Base-by-base conservation (phyloP, 2,797 vertebrate species). In the Pseudochirops cupreus region DNA sequence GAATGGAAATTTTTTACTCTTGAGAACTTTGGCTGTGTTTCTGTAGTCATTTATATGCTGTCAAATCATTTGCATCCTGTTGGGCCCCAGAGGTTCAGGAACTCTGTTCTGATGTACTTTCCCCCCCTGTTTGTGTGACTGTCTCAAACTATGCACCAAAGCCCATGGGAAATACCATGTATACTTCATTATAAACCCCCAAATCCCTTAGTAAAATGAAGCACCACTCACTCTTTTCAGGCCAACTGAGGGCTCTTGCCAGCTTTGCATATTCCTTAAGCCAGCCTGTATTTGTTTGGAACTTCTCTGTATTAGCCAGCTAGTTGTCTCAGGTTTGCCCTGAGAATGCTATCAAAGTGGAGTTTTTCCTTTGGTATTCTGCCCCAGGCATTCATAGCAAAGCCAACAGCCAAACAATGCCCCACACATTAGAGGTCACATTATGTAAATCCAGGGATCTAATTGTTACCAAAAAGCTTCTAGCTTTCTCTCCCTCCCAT, bases 231-330 rank as follows among this genome's bases (percentile, higher is more conserved):
- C 0, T 0, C 55, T 92, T 53, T 91, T 56, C 62, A 9, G 50
- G 94, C 97, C 96, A 95, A 96, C 93, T 13, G 94, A 97, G 33
- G n/a, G 39, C 39, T 87, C 87, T 95, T 93, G 95, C 96, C 97
- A 97, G 96, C 92, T 92, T 93, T 62, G 1, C 1, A 0, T 87
- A 33, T 91, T 95, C 96, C 92, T 94, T 67, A 54, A 50, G 91
- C 94, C 95, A 94, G 95, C 95, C 96, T 50, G 96, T n/a, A 91
- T 97, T 98, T 97, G 97, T 97, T 96, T 97, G 95, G 97, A 97
- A 93, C 90, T 31, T 93, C 57, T 96, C 96, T 96, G 56, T 94
- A 92, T 96, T 97, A 93, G 95, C 97, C 92, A 96, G 95, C 26
- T 3, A 94, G 95, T 95, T 96, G 96, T 91, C 97, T 94, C 91